Evolutionary conservation across 2,113 vertebrate genomes (phyloP), one percentile per base, ranked within the genome.

Genomic region (Urocitellus parryii): DNA sequence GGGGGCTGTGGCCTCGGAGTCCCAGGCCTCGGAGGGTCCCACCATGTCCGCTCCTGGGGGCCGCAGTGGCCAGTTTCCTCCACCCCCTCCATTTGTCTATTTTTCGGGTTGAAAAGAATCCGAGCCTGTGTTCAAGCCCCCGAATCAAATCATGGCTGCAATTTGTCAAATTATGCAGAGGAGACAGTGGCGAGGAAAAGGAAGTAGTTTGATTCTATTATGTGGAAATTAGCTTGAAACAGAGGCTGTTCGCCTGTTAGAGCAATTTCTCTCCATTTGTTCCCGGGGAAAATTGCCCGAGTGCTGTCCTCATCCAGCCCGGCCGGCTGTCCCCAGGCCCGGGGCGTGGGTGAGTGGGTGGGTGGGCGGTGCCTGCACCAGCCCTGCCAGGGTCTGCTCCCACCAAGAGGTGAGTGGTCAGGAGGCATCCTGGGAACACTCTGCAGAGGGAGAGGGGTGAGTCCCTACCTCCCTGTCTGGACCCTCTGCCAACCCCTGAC

Each of bases 141-240:
- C 0, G 24, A 16, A 76, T 90, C 42, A 77, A 95, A 94, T 76
- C 29, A 48, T 29, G 4, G 48, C 48, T 37, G 27, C 32, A 20
- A 90, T 45, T 70, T 98, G 97, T 98, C 86, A 86, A 96, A 97
- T 96, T 94, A 73, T 80, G 92, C 87, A 70, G 96, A 82, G 56
- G 72, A 97, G 92, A 72, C n/a, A 4, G 88, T 25, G 58, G 92
- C 88, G 74, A 79, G 45, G 45, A 82, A 97, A 61, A 96, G n/a
- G 0, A 76, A 97, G 87, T 74, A 39, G 67, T 96, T 88, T 92
- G 94, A 94, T 96, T 87, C 95, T 86, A 82, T 96, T 97, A 93
- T 79, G 94, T 74, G 91, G 63, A 93, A 92, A 85, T 93, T 91
- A 96, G 94, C 84, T 67, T n/a, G 97, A 93, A 81, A 77, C 80